phyloP scores from a whole-genome alignment of 2,113 vertebrate genomes.

The Etheostoma spectabile region DNA sequence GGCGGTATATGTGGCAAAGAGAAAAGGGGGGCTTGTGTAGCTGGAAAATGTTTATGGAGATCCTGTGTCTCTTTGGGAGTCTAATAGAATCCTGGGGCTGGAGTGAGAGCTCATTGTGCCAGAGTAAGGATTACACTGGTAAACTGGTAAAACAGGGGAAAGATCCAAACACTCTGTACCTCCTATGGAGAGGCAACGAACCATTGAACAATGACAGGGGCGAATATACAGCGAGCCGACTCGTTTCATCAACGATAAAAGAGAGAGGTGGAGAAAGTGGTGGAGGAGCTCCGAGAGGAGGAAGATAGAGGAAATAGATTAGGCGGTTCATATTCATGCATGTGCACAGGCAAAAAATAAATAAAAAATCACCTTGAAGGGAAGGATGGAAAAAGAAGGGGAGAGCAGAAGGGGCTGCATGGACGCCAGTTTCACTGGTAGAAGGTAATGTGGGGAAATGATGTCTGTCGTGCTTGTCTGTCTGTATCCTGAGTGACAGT shows the following conservation, averaged over 20 bases:
- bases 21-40: conserved; percentile 26
- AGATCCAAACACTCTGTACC: conserved; percentile 72
- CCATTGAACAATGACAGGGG: conserved; percentile 68
- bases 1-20: conserved; percentile 41
- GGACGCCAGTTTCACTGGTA: conserved; percentile 55
- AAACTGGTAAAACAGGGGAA: conserved; percentile 79
- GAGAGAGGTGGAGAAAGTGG: conserved; percentile 38
- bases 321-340: conserved; percentile 63
- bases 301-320: conserved; percentile 54
- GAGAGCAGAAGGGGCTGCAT: conserved; percentile 29
- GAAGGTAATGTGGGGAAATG: conserved; percentile 74
- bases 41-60: conserved; percentile 75
- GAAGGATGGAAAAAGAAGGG: conserved; percentile 37
- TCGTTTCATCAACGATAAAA: conserved; percentile 63
- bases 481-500: conserved; percentile 82
- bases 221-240: conserved; percentile 56
- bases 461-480: conserved; percentile 77
- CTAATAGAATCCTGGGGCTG: conserved; percentile 75
- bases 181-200: conserved; percentile 76
- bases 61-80: conserved; percentile 73
- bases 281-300: conserved; percentile 26
- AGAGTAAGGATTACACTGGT: conserved; percentile 78
- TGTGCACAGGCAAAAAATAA: conserved; percentile 31
- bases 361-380: conserved; percentile 36
- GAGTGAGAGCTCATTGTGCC: conserved; percentile 73